Evolutionary conservation across 2,888 invertebrate species (phyloP).

Genomic region (Eupithecia vulgata): DNA sequence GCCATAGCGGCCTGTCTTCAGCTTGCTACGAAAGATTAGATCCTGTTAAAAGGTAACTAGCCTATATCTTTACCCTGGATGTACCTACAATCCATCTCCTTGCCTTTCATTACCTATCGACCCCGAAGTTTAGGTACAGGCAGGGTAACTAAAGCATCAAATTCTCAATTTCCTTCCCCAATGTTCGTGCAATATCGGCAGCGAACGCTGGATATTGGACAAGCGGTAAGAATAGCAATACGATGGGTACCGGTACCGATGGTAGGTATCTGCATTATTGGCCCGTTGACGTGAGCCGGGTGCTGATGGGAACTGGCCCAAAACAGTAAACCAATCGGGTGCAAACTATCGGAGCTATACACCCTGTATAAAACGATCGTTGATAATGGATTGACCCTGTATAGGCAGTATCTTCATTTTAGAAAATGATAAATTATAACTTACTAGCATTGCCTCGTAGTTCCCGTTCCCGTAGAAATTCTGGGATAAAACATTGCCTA

Average conservation of each 20-base stretch:
- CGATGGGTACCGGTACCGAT: constrained; percentile 46
- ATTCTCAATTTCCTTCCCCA: constrained; percentile 20
- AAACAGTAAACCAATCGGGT: constrained; percentile 21
- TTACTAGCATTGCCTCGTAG: too few species aligned
- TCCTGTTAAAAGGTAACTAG: too few species aligned
- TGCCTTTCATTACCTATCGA: neutral
- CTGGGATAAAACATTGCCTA: too few species aligned
- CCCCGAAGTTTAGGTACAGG: neutral
- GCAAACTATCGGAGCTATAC: neutral
- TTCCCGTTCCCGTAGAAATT: too few species aligned
- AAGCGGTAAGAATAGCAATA: constrained; percentile 68
- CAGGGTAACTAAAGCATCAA: constrained; percentile 10
- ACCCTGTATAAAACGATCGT: neutral
- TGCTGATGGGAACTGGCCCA: constrained; percentile 47
- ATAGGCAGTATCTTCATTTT: neutral
- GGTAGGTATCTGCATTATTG: constrained; percentile 59
- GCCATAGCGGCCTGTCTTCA: too few species aligned
- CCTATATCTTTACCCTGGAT: neutral
- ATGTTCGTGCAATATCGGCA: constrained; percentile 33
- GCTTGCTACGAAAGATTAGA: too few species aligned
- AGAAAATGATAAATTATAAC: neutral
- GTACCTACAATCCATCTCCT: neutral
- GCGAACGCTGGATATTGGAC: constrained; percentile 4
- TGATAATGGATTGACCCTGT: neutral
- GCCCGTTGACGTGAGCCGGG: constrained; percentile 56